Evolutionary conservation across 2,888 invertebrate species (phyloP).

Genomic region (Euplagia quadripunctaria): DNA sequence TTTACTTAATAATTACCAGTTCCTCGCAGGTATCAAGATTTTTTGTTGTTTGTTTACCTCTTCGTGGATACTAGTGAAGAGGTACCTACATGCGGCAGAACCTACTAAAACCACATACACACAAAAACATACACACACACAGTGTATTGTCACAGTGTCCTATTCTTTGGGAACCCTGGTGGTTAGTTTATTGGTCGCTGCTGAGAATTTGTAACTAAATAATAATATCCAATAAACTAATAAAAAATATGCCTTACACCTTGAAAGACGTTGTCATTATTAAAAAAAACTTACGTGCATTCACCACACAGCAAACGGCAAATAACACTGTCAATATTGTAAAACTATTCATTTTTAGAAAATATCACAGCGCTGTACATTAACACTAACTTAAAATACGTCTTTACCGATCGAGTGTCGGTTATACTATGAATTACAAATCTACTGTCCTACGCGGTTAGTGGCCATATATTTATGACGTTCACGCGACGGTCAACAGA

Average conservation of each 20-base stretch:
- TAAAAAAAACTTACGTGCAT: conserved; percentile 28
- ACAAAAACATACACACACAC: no score
- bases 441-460: neutral
- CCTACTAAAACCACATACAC: neutral
- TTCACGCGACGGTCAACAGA: conserved; percentile 1
- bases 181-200: no score
- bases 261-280: neutral
- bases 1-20: neutral
- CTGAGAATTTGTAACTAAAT: neutral
- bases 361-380: conserved; percentile 12
- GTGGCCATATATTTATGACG: neutral
- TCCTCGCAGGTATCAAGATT: neutral
- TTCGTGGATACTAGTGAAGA: neutral
- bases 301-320: conserved; percentile 13
- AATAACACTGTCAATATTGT: conserved; percentile 3
- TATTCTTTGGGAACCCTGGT: no score
- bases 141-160: no score
- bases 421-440: neutral
- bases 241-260: neutral
- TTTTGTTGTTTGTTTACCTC: neutral
- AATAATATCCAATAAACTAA: neutral
- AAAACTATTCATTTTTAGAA: conserved; percentile 7
- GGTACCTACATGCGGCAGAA: neutral
- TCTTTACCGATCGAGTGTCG: neutral
- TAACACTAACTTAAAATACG: conserved; percentile 10